Percentiles rank a stretch among this genome's conserved stretches.
Conservation (phyloP, 2,797 vertebrate species). For the Typhlichthys eigenmanni region DNA sequence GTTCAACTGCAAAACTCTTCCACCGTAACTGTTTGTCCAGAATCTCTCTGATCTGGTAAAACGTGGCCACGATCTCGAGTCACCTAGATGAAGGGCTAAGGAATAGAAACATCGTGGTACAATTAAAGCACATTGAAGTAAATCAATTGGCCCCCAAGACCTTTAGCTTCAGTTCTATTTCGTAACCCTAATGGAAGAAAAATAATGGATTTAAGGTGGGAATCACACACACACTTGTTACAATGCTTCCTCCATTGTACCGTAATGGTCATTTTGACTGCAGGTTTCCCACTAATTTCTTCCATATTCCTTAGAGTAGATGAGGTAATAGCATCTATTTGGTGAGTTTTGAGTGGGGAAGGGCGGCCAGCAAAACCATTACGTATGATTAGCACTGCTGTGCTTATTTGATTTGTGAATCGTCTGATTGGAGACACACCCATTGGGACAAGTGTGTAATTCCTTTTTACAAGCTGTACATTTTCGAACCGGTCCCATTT, state of each 20-base stretch:
- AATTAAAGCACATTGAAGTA: slow-evolving; percentile 53
- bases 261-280: slow-evolving; percentile 60
- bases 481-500: slow-evolving; percentile 21
- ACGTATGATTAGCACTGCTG: slow-evolving; percentile 67
- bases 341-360: slow-evolving; percentile 51
- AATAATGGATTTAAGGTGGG: slow-evolving; percentile 40
- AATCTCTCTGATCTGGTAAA: slow-evolving; percentile 38
- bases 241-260: slow-evolving; percentile 52
- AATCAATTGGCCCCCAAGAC: slow-evolving; percentile 62
- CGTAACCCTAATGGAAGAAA: slow-evolving; percentile 44
- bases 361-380: slow-evolving; percentile 67
- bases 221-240: slow-evolving; percentile 55
- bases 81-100: slow-evolving; percentile 46
- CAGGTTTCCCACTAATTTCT: slow-evolving; percentile 72
- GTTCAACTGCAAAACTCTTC: no score
- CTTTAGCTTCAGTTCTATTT: slow-evolving; percentile 47
- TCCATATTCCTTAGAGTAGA: slow-evolving; percentile 72
- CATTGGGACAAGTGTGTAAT: slow-evolving; percentile 36
- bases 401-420: slow-evolving; percentile 62
- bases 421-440: slow-evolving; percentile 58
- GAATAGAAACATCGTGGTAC: slow-evolving; percentile 31
- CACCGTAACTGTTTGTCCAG: slow-evolving; percentile 14
- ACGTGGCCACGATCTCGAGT: slow-evolving; percentile 35
- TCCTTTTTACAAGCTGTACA: slow-evolving; percentile 24
- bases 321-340: slow-evolving; percentile 77